phyloP scores from a whole-genome alignment of 2,797 vertebrate species.

The Phalanger gymnotis region DNA sequence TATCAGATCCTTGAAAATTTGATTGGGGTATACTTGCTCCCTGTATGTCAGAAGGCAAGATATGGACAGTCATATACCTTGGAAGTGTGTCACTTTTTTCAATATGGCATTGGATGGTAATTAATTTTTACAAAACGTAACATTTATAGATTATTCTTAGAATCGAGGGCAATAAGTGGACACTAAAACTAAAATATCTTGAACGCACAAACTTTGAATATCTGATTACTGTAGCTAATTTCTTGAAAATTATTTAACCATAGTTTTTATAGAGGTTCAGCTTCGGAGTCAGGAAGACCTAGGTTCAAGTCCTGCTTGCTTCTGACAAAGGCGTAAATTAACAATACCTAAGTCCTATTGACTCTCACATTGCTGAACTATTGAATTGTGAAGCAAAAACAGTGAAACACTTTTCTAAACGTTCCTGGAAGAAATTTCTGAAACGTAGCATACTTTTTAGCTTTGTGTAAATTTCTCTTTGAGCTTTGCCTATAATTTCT shows the following conservation, averaged over 20 bases:
- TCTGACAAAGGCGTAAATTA: neutral
- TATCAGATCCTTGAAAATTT: neutral
- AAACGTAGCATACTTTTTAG: slow-evolving; percentile 40
- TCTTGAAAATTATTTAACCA: slow-evolving; percentile 37
- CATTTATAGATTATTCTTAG: slow-evolving; percentile 51
- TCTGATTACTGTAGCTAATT: slow-evolving; percentile 46
- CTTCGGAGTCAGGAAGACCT: neutral
- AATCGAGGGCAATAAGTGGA: neutral
- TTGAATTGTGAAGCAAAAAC: slow-evolving; percentile 38
- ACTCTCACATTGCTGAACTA: slow-evolving; percentile 38
- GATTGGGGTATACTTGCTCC: neutral
- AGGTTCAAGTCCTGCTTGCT: neutral
- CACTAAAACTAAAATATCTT: neutral
- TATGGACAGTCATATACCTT: slow-evolving; percentile 39
- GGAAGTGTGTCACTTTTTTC: slow-evolving; percentile 45
- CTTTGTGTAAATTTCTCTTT: slow-evolving; percentile 21
- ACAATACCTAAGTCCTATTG: neutral
- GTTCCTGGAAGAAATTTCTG: slow-evolving; percentile 62
- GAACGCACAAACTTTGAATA: slow-evolving; percentile 15
- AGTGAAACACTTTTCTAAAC: neutral
- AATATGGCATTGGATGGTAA: neutral
- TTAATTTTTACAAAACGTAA: slow-evolving; percentile 56
- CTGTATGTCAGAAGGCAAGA: slow-evolving; percentile 49
- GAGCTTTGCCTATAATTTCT: slow-evolving; percentile 23
- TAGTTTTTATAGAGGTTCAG: neutral